Evolutionary conservation across 2,888 invertebrate species (phyloP), one percentile per base, ranked within the genome.

Genomic region (Linyphia triangularis): DNA sequence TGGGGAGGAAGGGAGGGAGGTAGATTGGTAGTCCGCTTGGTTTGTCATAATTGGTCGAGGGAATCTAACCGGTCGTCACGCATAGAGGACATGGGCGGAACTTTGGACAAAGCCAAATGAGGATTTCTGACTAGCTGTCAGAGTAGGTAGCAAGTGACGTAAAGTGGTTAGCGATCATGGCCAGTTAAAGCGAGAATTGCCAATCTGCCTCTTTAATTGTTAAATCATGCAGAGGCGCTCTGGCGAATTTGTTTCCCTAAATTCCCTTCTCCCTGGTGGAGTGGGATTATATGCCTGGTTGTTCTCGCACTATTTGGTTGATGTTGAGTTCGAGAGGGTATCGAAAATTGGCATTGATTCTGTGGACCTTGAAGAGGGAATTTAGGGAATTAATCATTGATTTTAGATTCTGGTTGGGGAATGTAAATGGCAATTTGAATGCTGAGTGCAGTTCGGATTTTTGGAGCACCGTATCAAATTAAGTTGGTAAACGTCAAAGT

Each of bases 41-140:
- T 75, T 85, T 85, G 84, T 77, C 75, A 85, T 85, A 85, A 85
- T 85, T 85, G 77, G 84, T 59, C 43, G 37, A 77, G 67, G 75
- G 84, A 28, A 28, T 72, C 57, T 33, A 67, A 37, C 57, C 13
- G 16, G 63, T 33, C 40, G 79, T 67, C 77, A 77, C 67, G 75
- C 75, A 37, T 51, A 69, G 33, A 24, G 40, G 51, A 67, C 37
- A 16, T 57, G n/a, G 51, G 65, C 59, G 43, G 33, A 82, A 57
- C 28, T 33, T 37, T 19, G 37, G 83, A 83, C 83, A 83, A 65
- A 51, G 30, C 51, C 59, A 72, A 83, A 83, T 83, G 59, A 63
- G 83, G 73, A 73, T 73, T 73, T 73, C 83, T 83, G 83, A 63
- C 73, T 61, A n/a, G 73, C 43, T 73, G 83, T 83, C 73, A 83